A percentile compares a stretch with the other conserved stretches of the same genome.
These are phyloP conservation scores for Columba livia DNA, from an alignment of 2,113 vertebrate species.

Conservation along the genomic window DNA sequence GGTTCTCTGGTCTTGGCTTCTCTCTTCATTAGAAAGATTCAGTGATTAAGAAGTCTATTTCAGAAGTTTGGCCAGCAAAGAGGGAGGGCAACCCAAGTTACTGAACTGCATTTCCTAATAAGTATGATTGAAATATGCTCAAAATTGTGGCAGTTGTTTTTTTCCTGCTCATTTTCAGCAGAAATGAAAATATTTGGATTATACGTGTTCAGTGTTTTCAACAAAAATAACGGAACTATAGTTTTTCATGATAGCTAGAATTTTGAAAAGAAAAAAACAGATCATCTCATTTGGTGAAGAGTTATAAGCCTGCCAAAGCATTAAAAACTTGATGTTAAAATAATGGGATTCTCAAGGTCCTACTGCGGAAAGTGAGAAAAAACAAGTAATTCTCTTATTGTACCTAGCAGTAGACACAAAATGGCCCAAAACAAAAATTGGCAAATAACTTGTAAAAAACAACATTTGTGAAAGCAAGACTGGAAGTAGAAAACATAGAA, in stretches of 20 bases:
- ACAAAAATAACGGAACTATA: background rate
- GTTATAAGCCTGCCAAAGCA: background rate
- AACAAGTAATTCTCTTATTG: background rate
- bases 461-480: background rate
- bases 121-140: background rate
- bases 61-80: background rate
- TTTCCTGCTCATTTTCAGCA: background rate
- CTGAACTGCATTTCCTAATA: background rate
- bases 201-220: background rate
- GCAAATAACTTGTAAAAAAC: background rate
- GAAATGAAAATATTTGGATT: background rate
- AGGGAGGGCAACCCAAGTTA: background rate
- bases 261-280: background rate
- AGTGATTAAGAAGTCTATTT: background rate
- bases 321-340: background rate
- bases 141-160: background rate
- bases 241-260: fast-evolving
- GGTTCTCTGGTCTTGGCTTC: background rate
- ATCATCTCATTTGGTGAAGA: background rate
- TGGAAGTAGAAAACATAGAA: background rate
- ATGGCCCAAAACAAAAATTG: background rate
- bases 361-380: background rate
- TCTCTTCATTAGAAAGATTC: background rate
- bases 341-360: background rate
- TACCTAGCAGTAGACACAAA: background rate